Base-by-base conservation (phyloP, 2,113 vertebrate genomes). In the Hippocampus barbouri region DNA sequence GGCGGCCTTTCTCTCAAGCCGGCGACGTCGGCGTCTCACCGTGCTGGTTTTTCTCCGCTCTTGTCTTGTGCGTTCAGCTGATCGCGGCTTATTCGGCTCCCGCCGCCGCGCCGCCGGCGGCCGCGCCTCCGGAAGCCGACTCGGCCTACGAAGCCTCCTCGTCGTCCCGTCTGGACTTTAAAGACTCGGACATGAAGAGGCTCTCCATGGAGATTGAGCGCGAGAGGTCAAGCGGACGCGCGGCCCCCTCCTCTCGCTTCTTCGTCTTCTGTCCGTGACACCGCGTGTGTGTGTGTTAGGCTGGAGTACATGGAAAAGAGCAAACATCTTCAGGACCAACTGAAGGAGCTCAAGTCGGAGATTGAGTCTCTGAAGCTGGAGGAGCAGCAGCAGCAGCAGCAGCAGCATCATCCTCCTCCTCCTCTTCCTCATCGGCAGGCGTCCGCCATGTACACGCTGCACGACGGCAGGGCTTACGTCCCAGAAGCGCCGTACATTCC, bases 281-380 rank as follows among this genome's bases (percentile, higher is more conserved):
- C 15, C 23, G n/a, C 20, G n/a, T 45, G 4, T 8, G 16, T 38
- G n/a, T 43, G n/a, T 45, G 16, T 62, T 27, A 96, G 95, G 75
- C 77, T 98, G 57, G 96, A 97, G 83, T 96, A 96, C 86, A 92
- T 97, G 83, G 95, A 98, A 83, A 97, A 96, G 87, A 96, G 95
- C 82, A 94, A 94, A 83, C 93, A 93, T 82, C 93, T 96, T 0
- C 95, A 97, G 89, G 94, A 96, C 81, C 93, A 95, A 57, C 89
- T 95, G 83, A 96, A 96, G 82, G 94, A 96, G 34, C 93, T 98
- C 40, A 97, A 97, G 78, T 91, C 94, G 0, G 94, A 95, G 91
- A 96, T 96, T 5, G 93, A 94, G 47, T 93, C 94, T 68, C 84
- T 96, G 88, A 97, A 97, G 85, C 80, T 94, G 41, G 95, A 97